A percentile compares a stretch with the other conserved stretches of the same genome.
phyloP scores from a whole-genome alignment of 2,888 invertebrate genomes.

The Crossocerus cetratus region DNA sequence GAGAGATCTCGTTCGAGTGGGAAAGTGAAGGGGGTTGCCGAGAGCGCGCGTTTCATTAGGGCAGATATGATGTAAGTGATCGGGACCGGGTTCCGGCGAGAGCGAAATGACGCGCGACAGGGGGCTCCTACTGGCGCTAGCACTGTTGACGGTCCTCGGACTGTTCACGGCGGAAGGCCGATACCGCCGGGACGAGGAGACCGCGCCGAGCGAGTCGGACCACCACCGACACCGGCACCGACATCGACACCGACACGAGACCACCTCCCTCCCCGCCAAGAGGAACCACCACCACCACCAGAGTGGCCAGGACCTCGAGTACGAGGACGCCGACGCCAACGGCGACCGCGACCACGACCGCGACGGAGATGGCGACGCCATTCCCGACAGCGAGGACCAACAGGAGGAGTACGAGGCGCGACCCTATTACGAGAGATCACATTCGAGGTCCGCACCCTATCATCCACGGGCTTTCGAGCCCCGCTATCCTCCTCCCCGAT shows the following conservation, averaged over 20 bases:
- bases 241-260: slow-evolving; percentile 71
- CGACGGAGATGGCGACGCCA: too few species aligned
- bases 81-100: slow-evolving; percentile 17
- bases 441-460: slow-evolving; percentile 20
- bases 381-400: slow-evolving; percentile 35
- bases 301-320: slow-evolving; percentile 45
- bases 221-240: slow-evolving; percentile 71
- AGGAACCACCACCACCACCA: slow-evolving; percentile 47
- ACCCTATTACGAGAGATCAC: slow-evolving; percentile 37
- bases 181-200: slow-evolving; percentile 56
- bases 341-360: slow-evolving; percentile 54
- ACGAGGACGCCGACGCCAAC: slow-evolving; percentile 50
- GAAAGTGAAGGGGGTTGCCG: slow-evolving; percentile 1
- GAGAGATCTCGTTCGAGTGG: not conserved
- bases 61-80: slow-evolving; percentile 58
- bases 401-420: slow-evolving; percentile 46
- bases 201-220: slow-evolving; percentile 54
- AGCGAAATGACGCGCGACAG: slow-evolving; percentile 62
- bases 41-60: slow-evolving; percentile 21
- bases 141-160: slow-evolving; percentile 54
- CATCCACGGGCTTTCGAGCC: slow-evolving; percentile 36
- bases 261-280: slow-evolving; percentile 16
- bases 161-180: slow-evolving; percentile 53
- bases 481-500: slow-evolving; percentile 35
- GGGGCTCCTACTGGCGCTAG: slow-evolving; percentile 56